Evolutionary conservation across 1,140 invertebrate genomes (phyloP).

Genomic region (Phymastichus coffea): DNA sequence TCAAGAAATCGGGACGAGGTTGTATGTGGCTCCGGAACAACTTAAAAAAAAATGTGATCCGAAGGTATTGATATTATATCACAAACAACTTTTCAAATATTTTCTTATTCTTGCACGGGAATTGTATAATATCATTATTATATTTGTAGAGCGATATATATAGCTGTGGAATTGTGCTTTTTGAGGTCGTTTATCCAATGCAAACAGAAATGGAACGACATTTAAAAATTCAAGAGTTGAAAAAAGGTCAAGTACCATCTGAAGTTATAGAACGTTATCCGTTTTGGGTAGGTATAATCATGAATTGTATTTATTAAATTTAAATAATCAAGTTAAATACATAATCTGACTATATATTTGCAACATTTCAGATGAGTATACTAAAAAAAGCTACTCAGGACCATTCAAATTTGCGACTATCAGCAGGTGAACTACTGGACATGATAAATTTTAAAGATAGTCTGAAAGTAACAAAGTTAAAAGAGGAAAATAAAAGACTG

Average conservation of each 20-base stretch:
- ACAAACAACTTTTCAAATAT: too few relatives aligned
- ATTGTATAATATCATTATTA: background rate
- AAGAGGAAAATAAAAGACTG: background rate
- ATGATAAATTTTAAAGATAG: background rate
- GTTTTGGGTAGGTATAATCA: background rate
- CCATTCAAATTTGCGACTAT: background rate
- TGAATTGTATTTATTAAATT: too few relatives aligned
- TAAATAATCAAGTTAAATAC: too few relatives aligned
- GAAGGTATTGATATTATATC: too few relatives aligned
- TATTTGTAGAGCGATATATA: constrained; percentile 6
- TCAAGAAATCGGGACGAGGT: background rate
- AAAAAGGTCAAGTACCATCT: background rate
- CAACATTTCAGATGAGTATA: too few relatives aligned
- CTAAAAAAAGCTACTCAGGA: background rate
- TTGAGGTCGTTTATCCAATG: background rate
- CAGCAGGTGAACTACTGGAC: background rate
- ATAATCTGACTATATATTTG: too few relatives aligned
- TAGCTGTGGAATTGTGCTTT: background rate
- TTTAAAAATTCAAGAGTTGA: background rate
- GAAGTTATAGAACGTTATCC: background rate
- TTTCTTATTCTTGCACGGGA: background rate
- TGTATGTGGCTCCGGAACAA: background rate
- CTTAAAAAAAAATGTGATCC: background rate
- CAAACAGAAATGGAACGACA: background rate
- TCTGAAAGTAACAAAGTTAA: background rate